Evolutionary conservation across 37 sponge, comb jelly and placozoan genomes (phyloP), one percentile per base, ranked within the genome.

Genomic region (Beroe ovata): DNA sequence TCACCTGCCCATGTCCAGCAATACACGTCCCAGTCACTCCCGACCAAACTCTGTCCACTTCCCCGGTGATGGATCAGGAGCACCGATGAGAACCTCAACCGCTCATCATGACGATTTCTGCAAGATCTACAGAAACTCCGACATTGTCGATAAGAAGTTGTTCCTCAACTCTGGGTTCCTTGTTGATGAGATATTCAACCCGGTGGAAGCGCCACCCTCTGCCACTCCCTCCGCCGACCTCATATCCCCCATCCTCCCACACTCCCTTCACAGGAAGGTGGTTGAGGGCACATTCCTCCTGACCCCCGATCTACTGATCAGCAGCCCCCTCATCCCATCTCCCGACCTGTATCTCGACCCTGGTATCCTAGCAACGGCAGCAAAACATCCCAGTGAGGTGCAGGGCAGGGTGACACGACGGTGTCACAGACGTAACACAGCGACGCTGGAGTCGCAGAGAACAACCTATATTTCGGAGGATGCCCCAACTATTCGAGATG

Each of bases 381-480:
- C 54, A 6, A 16, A 6, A 6, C 54, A 16, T 11, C 54, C 54
- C 11, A 11, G 54, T 47, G 54, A 47, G 11, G 54, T 47, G 11
- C 6, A 11, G 54, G 11, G 54, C 54, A 47, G 54, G 11, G 54
- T 11, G 11, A 11, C 54, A 34, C 34, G 36, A 4, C 8, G 4
- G 20, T n/a, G n/a, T n/a, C 63, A 4, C 4, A 29, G 69, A 14
- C 69, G 18, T 1, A 25, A 66, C 36, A 30, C 69, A 1, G 30
- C 69, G 33, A 66, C 69, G 4, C 36, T 33, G 36, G 69, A 66
- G 69, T 66, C 69, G 2, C 69, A 66, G 30, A 30, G 32, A 14
- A 66, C 69, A 29, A 66, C 69, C 2, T 66, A 66, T 37, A 66
- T 66, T 34, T 66, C 69, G 0, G 69, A 66, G 69, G 69, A 66